These are phyloP conservation scores for Bubo blakistoni DNA, from an alignment of 2,113 vertebrate species.

Conservation along the genomic window DNA sequence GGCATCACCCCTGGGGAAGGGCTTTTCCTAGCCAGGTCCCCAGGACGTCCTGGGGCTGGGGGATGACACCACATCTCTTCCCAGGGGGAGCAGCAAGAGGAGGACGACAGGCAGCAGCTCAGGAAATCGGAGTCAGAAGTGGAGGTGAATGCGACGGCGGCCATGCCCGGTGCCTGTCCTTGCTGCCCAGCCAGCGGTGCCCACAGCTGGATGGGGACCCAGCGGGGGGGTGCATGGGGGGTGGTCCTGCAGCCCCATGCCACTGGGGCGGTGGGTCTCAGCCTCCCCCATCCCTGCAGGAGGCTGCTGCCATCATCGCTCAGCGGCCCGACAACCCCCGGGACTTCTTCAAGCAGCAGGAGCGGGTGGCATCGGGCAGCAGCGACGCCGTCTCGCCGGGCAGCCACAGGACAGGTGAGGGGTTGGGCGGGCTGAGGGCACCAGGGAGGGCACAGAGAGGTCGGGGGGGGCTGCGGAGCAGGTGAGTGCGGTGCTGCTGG, in stretches of 20 bases:
- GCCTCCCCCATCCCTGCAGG: slow-evolving; percentile 65
- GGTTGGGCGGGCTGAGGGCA: neutral
- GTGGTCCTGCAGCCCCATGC: neutral
- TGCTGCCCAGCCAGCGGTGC: neutral
- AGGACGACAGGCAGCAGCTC: slow-evolving; percentile 82
- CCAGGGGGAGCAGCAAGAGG: slow-evolving; percentile 75
- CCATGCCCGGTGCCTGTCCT: rapidly evolving
- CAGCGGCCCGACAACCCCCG: slow-evolving; percentile 92
- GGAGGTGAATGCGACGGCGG: slow-evolving; percentile 75
- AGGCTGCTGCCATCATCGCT: slow-evolving; percentile 96
- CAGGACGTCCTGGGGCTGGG: neutral
- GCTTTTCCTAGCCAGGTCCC: neutral
- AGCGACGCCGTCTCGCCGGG: slow-evolving; percentile 78
- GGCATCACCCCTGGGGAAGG: neutral
- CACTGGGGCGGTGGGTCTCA: rapidly evolving
- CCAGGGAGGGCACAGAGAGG: neutral
- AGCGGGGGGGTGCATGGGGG: neutral
- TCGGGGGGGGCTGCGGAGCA: neutral
- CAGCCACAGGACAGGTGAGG: slow-evolving; percentile 88
- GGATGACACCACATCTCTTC: neutral
- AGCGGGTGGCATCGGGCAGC: slow-evolving; percentile 83
- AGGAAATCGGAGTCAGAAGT: slow-evolving; percentile 90
- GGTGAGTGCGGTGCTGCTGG: neutral
- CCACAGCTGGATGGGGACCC: neutral
- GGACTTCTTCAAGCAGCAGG: slow-evolving; percentile 94